phyloP scores from a whole-genome alignment of 2,888 invertebrate species.

The Ophioninae sp. region DNA sequence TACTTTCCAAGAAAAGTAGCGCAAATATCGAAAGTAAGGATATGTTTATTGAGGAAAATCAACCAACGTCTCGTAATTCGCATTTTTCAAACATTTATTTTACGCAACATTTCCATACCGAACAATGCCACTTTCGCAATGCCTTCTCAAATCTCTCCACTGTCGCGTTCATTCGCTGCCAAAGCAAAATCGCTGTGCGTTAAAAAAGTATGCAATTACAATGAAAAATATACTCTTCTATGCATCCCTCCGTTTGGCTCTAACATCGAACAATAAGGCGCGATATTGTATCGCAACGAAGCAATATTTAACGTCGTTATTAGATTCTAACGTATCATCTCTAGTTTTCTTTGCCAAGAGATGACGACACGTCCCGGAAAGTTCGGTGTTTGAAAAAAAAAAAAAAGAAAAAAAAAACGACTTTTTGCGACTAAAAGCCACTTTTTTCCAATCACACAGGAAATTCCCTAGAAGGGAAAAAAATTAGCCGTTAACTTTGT shows the following conservation, averaged over 20 bases:
- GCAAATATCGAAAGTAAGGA: not conserved
- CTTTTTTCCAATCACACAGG: not conserved
- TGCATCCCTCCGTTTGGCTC: slow-evolving; percentile 33
- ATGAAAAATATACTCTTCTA: slow-evolving; percentile 62
- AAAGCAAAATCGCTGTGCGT: slow-evolving; percentile 60
- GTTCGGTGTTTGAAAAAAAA: not conserved
- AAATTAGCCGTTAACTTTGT: slow-evolving; percentile 42
- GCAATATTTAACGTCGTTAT: slow-evolving; percentile 38
- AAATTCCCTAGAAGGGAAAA: not conserved
- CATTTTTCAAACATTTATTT: slow-evolving; percentile 49
- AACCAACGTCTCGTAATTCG: not conserved
- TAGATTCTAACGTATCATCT: slow-evolving; percentile 12
- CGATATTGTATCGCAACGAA: slow-evolving; percentile 30
- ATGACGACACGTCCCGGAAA: slow-evolving; percentile 36
- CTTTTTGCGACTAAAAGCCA: not conserved
- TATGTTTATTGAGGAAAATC: not conserved
- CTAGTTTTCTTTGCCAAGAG: slow-evolving; percentile 4
- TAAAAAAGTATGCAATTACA: slow-evolving; percentile 66
- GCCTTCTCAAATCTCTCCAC: not conserved
- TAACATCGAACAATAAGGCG: slow-evolving; percentile 49
- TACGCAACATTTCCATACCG: slow-evolving; percentile 51
- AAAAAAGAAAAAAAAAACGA: not conserved
- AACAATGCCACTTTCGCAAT: slow-evolving; percentile 42
- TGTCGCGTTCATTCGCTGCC: not conserved
- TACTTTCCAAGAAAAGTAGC: too few species aligned